Evolutionary conservation across 2,797 vertebrate genomes (phyloP), one percentile per base, ranked within the genome.

Genomic region (Potorous gilbertii): DNA sequence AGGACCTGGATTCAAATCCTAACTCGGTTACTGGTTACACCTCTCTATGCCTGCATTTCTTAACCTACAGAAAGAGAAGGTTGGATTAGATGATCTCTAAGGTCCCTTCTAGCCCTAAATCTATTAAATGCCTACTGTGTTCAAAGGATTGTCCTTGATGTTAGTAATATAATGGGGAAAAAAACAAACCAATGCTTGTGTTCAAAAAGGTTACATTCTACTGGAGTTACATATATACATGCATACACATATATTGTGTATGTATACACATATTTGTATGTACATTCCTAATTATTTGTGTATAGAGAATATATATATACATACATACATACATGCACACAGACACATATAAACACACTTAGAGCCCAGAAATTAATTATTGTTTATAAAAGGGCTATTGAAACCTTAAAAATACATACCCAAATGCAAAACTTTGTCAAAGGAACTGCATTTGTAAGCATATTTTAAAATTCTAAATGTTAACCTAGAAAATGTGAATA

Each of bases 401-500:
- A 81, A 46, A 46, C 18, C 6, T 46, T 46, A 81, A 40, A 81
- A 81, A 40, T 81, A 24, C n/a, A 81, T 24, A 81, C 6, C 18
- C 24, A 46, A 81, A 81, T 10, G 66, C 28, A 21, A 81, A 81
- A 40, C n/a, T 81, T 40, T 6, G 24, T 40, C 66, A 74, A 74
- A 40, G 40, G 66, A 21, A 74, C 6, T 40, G 66, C 14, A n/a
- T 21, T 40, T 21, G 18, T 74, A 74, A 40, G 66, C n/a, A 54
- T 89, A 93, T 89, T 92, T 93, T 9, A 81, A 81, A 9, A 91
- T 9, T 95, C 12, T 81, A 91, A 92, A 91, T 93, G 54, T 57
- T 14, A 94, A 93, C 94, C 81, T 56, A 11, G 31, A 93, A 93
- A 87, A 74, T 93, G 74, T 94, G 91, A 14, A 24, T 46, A 46